Base-by-base conservation (phyloP, 2,797 vertebrate genomes). In the Amphiprion clarkii region DNA sequence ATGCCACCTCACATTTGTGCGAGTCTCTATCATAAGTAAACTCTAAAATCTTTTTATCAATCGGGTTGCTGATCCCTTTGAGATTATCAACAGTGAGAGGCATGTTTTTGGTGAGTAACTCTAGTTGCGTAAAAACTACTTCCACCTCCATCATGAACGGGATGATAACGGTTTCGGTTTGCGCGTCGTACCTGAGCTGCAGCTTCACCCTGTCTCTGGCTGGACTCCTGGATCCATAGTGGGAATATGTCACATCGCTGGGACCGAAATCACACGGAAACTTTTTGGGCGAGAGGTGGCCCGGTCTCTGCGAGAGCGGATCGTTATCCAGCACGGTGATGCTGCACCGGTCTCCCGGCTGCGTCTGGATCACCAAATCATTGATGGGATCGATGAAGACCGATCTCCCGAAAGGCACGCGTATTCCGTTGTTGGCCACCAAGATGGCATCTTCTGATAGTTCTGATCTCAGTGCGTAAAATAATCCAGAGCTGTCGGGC, bases 61-160 rank as follows among this genome's bases (percentile, higher is more conserved):
- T 93, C 0, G 96, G 93, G 59, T 95, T 96, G 78, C 98, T 99
- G 58, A 91, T 94, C 11, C 96, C 96, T 70, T 90, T 93, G 23
- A 98, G 93, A 14, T 90, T 89, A 59, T 96, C 95, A 53, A 99
- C 96, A 10, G 90, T 91, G 21, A 99, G 94, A 1, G 98, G 98
- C 94, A 98, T 91, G 88, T 98, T 98, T 86, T 96, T 97, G 64
- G 96, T 98, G 71, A 99, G 92, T 57, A 98, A 92, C 84, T 99
- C 98, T 77, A 99, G 92, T 89, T 98, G 98, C 6, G 97, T 97
- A 92, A 99, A 99, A 78, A 97, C 90, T 36, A 99, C 97, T 81
- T 97, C 96, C 31, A 99, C 96, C 88, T 98, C 96, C 88, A 99
- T 93, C 94, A 96, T 96, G 73, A 99, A 96, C 0, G 98, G 98